These are phyloP conservation scores for Drosophila lacicola DNA, from an alignment of 2,888 invertebrate species.

Conservation along the genomic window DNA sequence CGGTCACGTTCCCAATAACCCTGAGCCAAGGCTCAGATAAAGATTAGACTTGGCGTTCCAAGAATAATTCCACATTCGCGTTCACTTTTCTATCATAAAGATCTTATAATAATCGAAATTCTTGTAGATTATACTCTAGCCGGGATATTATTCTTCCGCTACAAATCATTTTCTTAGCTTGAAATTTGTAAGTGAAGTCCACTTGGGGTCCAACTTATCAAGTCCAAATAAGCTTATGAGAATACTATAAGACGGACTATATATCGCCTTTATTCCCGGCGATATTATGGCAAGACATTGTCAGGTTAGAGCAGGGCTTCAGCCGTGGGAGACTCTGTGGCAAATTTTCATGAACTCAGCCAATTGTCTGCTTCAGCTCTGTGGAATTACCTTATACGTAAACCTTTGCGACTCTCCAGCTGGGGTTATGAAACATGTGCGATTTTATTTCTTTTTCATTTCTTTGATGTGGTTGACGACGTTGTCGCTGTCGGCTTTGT, in stretches of 20 bases:
- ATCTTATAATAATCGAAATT: no score
- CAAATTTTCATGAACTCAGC: conserved; percentile 25
- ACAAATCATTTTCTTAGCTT: no score
- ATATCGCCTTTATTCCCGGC: no score
- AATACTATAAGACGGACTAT: no score
- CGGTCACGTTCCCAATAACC: conserved; percentile 31
- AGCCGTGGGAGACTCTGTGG: conserved; percentile 37
- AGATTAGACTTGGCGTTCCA: neutral
- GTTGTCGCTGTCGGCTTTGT: conserved; percentile 25
- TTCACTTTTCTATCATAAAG: conserved; percentile 1
- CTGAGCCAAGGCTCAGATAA: conserved; percentile 30
- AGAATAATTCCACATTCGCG: neutral
- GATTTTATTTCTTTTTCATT: conserved; percentile 44
- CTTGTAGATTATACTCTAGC: no score
- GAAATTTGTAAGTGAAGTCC: no score
- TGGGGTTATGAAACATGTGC: conserved; percentile 50
- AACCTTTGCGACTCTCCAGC: conserved; percentile 45
- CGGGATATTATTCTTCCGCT: no score
- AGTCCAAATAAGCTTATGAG: no score
- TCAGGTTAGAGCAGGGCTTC: neutral
- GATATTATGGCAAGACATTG: neutral
- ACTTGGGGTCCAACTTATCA: no score
- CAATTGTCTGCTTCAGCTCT: conserved; percentile 34
- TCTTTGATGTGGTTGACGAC: conserved; percentile 50
- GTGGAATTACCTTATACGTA: conserved; percentile 43